Evolutionary conservation across 2,797 vertebrate genomes (phyloP).

Genomic region (Tiaroga cobitis): DNA sequence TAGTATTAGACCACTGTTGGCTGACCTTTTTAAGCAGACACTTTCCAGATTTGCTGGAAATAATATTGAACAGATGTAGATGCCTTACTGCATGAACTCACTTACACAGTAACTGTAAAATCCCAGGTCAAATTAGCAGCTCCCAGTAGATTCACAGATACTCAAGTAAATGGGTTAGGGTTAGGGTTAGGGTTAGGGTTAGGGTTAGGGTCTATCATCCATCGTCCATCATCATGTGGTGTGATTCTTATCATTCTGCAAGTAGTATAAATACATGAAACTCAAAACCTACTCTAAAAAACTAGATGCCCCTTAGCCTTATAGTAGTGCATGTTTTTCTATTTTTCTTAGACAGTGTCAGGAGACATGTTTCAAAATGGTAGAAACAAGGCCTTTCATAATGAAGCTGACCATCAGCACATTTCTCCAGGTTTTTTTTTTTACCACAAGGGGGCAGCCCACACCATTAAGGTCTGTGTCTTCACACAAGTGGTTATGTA

Average conservation of each 20-base stretch:
- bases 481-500: background rate
- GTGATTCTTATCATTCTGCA: constrained; percentile 18
- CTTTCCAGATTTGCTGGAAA: constrained; percentile 8
- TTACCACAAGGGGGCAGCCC: constrained; percentile 13
- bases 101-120: background rate
- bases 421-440: background rate
- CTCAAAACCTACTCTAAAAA: background rate
- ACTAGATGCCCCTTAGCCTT: background rate
- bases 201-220: no score
- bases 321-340: background rate
- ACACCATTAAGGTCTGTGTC: background rate
- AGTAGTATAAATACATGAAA: background rate
- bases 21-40: constrained; percentile 10
- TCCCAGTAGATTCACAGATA: background rate
- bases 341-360: background rate
- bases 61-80: constrained; percentile 18
- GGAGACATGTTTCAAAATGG: background rate
- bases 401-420: background rate
- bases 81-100: background rate
- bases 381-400: background rate
- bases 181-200: no score
- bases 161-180: background rate
- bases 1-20: constrained; percentile 16
- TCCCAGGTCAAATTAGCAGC: background rate
- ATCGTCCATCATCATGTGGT: constrained; percentile 10